Evolutionary conservation across 2,888 invertebrate genomes (phyloP).

Genomic region (Phyllotreta cruciferae): DNA sequence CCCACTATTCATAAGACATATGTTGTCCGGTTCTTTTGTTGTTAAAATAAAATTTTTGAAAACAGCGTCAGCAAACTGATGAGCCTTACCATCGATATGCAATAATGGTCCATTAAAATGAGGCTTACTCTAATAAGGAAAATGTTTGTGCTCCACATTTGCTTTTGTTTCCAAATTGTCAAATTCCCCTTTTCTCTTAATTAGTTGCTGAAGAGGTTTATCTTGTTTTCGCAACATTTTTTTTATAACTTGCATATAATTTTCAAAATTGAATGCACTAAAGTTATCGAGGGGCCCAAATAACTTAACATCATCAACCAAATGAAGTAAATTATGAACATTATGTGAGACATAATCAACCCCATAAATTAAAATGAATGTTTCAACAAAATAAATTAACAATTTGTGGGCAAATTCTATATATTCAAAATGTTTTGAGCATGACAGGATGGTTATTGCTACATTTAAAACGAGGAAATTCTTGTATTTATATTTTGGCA

Average conservation of each 20-base stretch:
- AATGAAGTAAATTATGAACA: background rate
- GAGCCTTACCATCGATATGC: too few relatives aligned
- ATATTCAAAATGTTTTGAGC: background rate
- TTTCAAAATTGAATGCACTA: background rate
- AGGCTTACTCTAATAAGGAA: too few relatives aligned
- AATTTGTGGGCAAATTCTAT: background rate
- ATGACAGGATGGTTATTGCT: background rate
- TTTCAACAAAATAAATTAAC: background rate
- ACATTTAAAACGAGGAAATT: background rate
- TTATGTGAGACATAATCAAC: background rate
- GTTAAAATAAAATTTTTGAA: too few relatives aligned
- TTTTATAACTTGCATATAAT: background rate
- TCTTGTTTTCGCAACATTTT: background rate
- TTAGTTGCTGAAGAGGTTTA: background rate
- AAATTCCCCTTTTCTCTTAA: background rate
- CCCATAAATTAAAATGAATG: background rate
- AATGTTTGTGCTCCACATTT: background rate
- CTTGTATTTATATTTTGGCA: conserved; percentile 14
- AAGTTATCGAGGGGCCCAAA: background rate
- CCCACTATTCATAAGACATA: too few relatives aligned
- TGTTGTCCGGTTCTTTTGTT: too few relatives aligned
- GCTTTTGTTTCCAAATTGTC: too few relatives aligned
- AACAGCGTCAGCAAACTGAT: too few relatives aligned
- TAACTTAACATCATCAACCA: background rate
- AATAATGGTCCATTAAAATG: too few relatives aligned